Percentiles rank a stretch among this genome's conserved stretches.
Conservation (phyloP, 2,888 invertebrate genomes). For the Brenthis daphne region DNA sequence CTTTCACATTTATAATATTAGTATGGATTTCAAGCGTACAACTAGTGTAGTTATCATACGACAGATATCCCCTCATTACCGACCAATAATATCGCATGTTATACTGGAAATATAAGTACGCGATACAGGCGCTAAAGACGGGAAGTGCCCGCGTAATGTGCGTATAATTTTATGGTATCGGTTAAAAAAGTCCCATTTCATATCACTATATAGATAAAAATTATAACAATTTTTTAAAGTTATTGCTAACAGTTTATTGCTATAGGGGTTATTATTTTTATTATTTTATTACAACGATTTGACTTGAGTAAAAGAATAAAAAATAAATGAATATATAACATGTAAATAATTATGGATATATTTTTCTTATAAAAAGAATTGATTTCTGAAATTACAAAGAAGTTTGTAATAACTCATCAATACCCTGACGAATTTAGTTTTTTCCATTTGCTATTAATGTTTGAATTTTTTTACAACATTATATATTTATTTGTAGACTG, state of each 20-base stretch:
- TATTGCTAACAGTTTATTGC: background rate
- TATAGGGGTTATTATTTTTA: slow-evolving; percentile 1
- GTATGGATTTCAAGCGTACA: slow-evolving; percentile 34
- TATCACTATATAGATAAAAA: slow-evolving; percentile 9
- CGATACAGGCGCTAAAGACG: slow-evolving; percentile 35
- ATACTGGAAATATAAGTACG: slow-evolving; percentile 24
- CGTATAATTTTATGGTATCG: slow-evolving; percentile 24
- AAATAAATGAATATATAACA: no score
- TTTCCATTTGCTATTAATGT: no score
- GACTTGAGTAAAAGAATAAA: no score
- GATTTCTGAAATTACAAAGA: no score
- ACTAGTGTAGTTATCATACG: slow-evolving; percentile 70
- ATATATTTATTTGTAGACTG: no score
- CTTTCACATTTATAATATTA: no score
- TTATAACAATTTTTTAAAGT: background rate
- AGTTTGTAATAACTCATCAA: no score
- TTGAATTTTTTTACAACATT: no score
- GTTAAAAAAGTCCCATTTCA: slow-evolving; percentile 19
- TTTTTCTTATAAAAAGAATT: no score
- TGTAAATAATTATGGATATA: no score
- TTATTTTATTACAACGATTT: no score
- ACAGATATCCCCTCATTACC: slow-evolving; percentile 73
- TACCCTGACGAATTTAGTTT: no score
- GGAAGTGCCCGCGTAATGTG: slow-evolving; percentile 36
- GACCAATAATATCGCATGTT: slow-evolving; percentile 68